These are phyloP conservation scores for Falco concolor DNA, from an alignment of 2,797 vertebrate species.

Conservation along the genomic window DNA sequence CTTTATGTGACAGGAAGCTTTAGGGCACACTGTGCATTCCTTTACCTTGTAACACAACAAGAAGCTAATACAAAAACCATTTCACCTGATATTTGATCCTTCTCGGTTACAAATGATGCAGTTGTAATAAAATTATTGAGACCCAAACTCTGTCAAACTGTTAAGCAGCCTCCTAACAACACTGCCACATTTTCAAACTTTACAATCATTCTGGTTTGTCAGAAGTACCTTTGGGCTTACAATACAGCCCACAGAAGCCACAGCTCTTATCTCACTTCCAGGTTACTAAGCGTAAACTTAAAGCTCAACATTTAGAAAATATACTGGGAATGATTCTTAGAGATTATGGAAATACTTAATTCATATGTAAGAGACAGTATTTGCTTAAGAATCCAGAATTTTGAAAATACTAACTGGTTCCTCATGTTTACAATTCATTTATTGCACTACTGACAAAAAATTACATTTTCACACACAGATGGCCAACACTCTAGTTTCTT, in stretches of 20 bases:
- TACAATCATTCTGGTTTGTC: neutral
- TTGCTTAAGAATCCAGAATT: neutral
- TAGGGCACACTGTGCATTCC: neutral
- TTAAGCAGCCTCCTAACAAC: neutral
- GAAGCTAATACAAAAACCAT: neutral
- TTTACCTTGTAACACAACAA: neutral
- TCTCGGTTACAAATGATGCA: neutral
- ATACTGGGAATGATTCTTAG: no score
- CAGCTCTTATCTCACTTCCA: neutral
- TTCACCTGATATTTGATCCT: neutral
- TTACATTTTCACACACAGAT: neutral
- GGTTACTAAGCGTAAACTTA: neutral
- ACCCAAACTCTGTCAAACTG: neutral
- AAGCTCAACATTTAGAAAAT: neutral
- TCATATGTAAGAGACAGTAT: neutral
- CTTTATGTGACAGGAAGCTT: neutral
- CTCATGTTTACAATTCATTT: neutral
- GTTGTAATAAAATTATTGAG: neutral
- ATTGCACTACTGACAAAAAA: neutral
- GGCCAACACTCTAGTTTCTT: neutral
- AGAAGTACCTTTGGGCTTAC: neutral
- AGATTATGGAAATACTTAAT: neutral
- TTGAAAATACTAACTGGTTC: neutral
- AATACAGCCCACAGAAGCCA: neutral
- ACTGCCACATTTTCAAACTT: neutral